Percentiles rank a stretch among this genome's conserved stretches.
These are phyloP conservation scores for Heliconius ethilla DNA, from an alignment of 2,888 invertebrate species.

Conservation along the genomic window DNA sequence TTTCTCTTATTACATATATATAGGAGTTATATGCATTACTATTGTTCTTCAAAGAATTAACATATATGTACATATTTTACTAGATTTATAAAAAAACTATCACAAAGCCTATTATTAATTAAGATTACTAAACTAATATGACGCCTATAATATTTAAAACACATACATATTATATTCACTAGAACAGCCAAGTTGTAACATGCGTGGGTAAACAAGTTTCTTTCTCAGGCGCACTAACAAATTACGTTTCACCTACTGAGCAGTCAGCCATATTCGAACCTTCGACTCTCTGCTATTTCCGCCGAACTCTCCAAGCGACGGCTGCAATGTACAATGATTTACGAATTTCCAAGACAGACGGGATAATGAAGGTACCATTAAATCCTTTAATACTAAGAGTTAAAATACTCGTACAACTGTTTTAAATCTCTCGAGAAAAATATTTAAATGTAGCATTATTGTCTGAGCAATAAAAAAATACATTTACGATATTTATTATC, in stretches of 20 bases:
- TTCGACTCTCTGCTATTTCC: constrained; percentile 26
- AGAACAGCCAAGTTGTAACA: constrained; percentile 42
- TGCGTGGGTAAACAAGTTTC: constrained; percentile 71
- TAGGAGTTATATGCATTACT: too few relatives aligned
- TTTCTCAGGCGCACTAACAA: constrained; percentile 65
- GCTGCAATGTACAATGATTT: constrained; percentile 42
- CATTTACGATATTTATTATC: too few relatives aligned
- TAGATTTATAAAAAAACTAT: background rate
- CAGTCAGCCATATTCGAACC: constrained; percentile 39
- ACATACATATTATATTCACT: constrained; percentile 6
- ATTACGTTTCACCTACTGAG: constrained; percentile 65
- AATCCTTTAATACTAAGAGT: constrained; percentile 5
- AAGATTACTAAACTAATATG: background rate
- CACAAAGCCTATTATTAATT: background rate
- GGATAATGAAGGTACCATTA: constrained; percentile 21
- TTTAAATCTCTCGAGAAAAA: background rate
- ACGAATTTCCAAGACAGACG: constrained; percentile 42
- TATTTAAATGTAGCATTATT: background rate
- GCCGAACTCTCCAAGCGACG: constrained; percentile 38
- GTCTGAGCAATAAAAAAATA: background rate
- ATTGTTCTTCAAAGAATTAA: background rate
- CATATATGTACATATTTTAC: background rate
- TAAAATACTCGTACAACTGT: constrained; percentile 8
- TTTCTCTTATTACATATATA: too few relatives aligned
- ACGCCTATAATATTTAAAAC: constrained; percentile 10